phyloP scores from a whole-genome alignment of 2,888 invertebrate genomes.

The Dromius quadrimaculatus region DNA sequence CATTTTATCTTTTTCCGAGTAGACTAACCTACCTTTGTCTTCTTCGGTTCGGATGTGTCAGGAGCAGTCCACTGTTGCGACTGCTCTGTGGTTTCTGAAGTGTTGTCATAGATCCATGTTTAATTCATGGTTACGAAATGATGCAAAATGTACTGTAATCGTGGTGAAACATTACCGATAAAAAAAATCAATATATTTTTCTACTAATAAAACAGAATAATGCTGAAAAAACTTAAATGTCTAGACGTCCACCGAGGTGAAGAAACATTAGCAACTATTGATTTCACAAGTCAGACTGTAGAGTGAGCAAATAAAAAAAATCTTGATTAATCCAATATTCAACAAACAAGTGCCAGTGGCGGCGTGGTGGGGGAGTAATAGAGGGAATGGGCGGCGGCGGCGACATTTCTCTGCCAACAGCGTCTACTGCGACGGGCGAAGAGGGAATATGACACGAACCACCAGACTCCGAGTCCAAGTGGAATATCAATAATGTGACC shows the following conservation, averaged over 20 bases:
- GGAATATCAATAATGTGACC: conserved; percentile 68
- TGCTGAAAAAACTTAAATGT: too few species aligned
- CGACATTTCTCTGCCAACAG: background rate
- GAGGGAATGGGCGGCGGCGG: conserved; percentile 54
- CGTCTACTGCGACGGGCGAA: conserved; percentile 46
- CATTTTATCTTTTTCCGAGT: too few species aligned
- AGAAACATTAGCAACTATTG: background rate
- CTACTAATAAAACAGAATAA: too few species aligned
- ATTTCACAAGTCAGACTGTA: conserved; percentile 11
- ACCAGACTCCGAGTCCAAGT: conserved; percentile 48
- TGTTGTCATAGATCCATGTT: too few species aligned
- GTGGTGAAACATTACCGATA: too few species aligned
- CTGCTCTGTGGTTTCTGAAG: too few species aligned
- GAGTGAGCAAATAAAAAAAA: conserved; percentile 5
- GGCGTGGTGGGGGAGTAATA: conserved; percentile 53
- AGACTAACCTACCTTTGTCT: too few species aligned
- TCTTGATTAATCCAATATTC: conserved; percentile 12
- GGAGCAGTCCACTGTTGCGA: too few species aligned
- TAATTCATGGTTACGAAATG: too few species aligned
- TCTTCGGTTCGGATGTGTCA: too few species aligned
- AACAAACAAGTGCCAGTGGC: conserved; percentile 44
- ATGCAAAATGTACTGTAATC: too few species aligned
- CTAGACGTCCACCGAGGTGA: background rate
- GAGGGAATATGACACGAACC: conserved; percentile 63
- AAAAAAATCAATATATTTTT: too few species aligned